Conservation (phyloP, 2,113 vertebrate genomes). For the Pogona vitticeps region DNA sequence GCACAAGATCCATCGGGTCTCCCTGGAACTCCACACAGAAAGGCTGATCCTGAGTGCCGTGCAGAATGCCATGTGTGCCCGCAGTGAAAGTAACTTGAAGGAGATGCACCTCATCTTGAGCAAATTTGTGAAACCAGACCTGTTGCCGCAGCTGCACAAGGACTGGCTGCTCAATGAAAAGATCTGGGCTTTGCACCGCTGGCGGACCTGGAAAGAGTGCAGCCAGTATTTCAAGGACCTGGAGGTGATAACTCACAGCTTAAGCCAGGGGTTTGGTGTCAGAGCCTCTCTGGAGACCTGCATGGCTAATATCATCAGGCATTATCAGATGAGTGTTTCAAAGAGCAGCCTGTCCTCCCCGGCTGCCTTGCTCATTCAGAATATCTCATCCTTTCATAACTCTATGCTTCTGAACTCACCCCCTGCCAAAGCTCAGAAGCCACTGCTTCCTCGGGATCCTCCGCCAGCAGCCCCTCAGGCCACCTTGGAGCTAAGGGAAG, state of each 20-base stretch:
- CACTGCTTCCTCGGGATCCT: not conserved
- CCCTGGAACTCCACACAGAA: not conserved
- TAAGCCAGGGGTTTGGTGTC: conserved; percentile 54
- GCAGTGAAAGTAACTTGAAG: conserved; percentile 36
- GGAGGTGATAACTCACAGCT: conserved; percentile 35
- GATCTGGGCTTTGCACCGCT: conserved; percentile 59
- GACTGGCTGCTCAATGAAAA: conserved; percentile 59
- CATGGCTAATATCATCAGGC: conserved; percentile 34
- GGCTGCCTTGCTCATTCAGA: rapidly evolving
- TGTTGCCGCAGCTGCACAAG: conserved; percentile 28
- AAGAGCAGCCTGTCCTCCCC: rapidly evolving
- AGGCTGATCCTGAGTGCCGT: conserved; percentile 34
- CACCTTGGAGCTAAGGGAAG: not conserved
- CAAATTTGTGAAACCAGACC: not conserved
- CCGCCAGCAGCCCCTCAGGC: not conserved
- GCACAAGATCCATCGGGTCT: conserved; percentile 48
- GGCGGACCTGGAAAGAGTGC: conserved; percentile 51
- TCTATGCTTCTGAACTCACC: not conserved
- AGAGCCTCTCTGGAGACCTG: conserved; percentile 34
- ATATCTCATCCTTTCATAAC: not conserved
- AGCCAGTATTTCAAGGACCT: conserved; percentile 52
- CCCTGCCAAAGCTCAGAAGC: not conserved
- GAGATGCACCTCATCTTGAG: conserved; percentile 32
- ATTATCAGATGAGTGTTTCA: not conserved
- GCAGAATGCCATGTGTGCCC: conserved; percentile 28